Evolutionary conservation across 2,888 invertebrate genomes (phyloP).

Genomic region (Nematopogon swammerdamellus): DNA sequence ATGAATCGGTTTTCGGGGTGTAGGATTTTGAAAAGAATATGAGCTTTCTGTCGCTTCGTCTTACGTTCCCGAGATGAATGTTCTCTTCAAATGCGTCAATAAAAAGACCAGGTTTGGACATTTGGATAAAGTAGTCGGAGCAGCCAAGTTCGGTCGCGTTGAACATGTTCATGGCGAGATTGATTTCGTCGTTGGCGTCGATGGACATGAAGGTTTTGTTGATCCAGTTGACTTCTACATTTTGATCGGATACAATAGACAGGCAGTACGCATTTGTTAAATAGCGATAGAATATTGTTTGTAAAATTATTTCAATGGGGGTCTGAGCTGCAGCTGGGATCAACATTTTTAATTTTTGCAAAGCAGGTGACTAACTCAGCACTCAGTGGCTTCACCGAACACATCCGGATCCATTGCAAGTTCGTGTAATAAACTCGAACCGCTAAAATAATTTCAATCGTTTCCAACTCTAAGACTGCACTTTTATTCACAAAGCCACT

Average conservation of each 20-base stretch:
- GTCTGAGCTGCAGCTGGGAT: background rate
- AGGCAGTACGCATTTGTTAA: slow-evolving; percentile 30
- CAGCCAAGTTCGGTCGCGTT: slow-evolving; percentile 41
- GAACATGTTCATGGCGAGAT: slow-evolving; percentile 21
- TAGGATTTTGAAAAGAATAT: slow-evolving; percentile 25
- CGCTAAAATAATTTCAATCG: too few relatives aligned
- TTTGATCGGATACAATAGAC: slow-evolving; percentile 27
- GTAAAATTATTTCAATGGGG: slow-evolving; percentile 27
- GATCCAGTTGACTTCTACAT: slow-evolving; percentile 16
- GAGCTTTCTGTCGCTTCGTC: slow-evolving; percentile 43
- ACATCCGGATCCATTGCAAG: too few relatives aligned
- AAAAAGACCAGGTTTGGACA: slow-evolving; percentile 29
- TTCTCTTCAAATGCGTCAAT: slow-evolving; percentile 35
- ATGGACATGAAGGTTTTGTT: slow-evolving; percentile 21
- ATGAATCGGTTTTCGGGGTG: slow-evolving; percentile 5
- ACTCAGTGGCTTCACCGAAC: too few relatives aligned
- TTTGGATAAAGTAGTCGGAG: slow-evolving; percentile 39
- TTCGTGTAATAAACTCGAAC: too few relatives aligned
- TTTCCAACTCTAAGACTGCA: too few relatives aligned
- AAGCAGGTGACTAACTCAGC: too few relatives aligned
- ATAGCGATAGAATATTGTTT: slow-evolving; percentile 25
- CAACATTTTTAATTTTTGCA: background rate
- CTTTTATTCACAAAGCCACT: too few relatives aligned
- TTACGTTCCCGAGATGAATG: slow-evolving; percentile 27
- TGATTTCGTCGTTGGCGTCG: slow-evolving; percentile 16